Evolutionary conservation across 2,888 invertebrate genomes (phyloP), one percentile per base, ranked within the genome.

Genomic region (Macaria notata): DNA sequence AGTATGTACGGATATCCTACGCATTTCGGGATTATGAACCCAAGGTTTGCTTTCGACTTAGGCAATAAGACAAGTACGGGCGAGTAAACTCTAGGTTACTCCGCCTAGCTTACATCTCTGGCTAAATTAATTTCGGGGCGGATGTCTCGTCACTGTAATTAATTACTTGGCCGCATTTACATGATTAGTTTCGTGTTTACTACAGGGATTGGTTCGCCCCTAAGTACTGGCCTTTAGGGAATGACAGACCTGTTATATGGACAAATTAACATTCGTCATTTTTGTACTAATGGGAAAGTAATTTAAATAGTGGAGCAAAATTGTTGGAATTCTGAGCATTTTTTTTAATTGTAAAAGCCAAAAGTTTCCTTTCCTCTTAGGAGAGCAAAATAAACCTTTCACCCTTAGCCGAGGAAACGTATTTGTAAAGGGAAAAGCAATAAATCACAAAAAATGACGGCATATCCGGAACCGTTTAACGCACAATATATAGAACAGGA

Each of bases 401-500:
- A 41, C 38, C 30, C 38, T 38, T 30, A 31, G 43, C 46, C 7
- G 39, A 51, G 44, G 47, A 49, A 57, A 57, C 45, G 48, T 57
- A 60, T 54, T 61, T 31, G 68, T 63, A 33, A 48, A 49, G 43
- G 9, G 63, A 62, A 66, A 69, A 68, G 74, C 66, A 76, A 78
- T 81, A 78, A 81, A 78, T 83, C 76, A 75, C 67, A 70, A 70
- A 74, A 62, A 62, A 74, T 72, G 72, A 72, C 70, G 73, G 77
- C 75, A 69, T 71, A 79, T 80, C 72, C 71, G 73, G 77, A 78
- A 81, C 68, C 81, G 78, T 85, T 86, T 84, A 83, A 78, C 81
- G 78, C 76, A 74, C 79, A 81, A 83, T 86, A 85, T 86, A 80
- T 82, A 81, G 81, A 83, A 75, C 72, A 78, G 75, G 75, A 76